These are phyloP conservation scores for Lordiphosa andalusiaca DNA, from an alignment of 2,888 invertebrate genomes.

Conservation along the genomic window DNA sequence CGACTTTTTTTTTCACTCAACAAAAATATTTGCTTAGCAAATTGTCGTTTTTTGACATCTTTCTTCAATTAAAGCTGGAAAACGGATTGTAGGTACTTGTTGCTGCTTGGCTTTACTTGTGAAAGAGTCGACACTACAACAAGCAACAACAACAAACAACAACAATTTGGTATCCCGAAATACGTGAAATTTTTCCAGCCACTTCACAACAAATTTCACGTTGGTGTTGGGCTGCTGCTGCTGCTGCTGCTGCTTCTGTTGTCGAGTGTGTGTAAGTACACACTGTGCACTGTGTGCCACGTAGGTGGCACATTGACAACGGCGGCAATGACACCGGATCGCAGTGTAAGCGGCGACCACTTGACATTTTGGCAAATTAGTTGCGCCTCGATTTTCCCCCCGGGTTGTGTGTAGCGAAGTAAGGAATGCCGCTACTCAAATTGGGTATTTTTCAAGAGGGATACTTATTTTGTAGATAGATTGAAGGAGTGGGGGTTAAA, in stretches of 20 bases:
- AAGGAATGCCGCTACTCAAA: slow-evolving; percentile 1
- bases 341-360: slow-evolving; percentile 50
- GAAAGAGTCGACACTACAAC: background rate
- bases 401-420: slow-evolving; percentile 8
- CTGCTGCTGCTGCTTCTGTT: slow-evolving; percentile 26
- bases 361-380: slow-evolving; percentile 70
- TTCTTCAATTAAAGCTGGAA: slow-evolving; percentile 28
- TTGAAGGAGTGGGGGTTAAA: no score
- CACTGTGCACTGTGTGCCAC: slow-evolving; percentile 19
- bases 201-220: slow-evolving; percentile 50
- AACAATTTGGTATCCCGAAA: slow-evolving; percentile 38
- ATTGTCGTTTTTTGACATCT: slow-evolving; percentile 41
- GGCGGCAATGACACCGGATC: slow-evolving; percentile 15
- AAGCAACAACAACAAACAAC: slow-evolving; percentile 4
- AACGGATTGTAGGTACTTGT: slow-evolving; percentile 36
- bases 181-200: slow-evolving; percentile 65
- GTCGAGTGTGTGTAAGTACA: slow-evolving; percentile 29
- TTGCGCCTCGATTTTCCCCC: slow-evolving; percentile 60
- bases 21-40: slow-evolving; percentile 55
- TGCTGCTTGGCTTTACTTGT: slow-evolving; percentile 9
- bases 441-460: slow-evolving; percentile 5
- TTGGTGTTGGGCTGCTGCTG: slow-evolving; percentile 5
- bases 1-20: slow-evolving; percentile 22
- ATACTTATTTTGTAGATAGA: slow-evolving; percentile 2
- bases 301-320: slow-evolving; percentile 34